These are phyloP conservation scores for Malurus elegans DNA, from an alignment of 2,113 vertebrate species.

Conservation along the genomic window DNA sequence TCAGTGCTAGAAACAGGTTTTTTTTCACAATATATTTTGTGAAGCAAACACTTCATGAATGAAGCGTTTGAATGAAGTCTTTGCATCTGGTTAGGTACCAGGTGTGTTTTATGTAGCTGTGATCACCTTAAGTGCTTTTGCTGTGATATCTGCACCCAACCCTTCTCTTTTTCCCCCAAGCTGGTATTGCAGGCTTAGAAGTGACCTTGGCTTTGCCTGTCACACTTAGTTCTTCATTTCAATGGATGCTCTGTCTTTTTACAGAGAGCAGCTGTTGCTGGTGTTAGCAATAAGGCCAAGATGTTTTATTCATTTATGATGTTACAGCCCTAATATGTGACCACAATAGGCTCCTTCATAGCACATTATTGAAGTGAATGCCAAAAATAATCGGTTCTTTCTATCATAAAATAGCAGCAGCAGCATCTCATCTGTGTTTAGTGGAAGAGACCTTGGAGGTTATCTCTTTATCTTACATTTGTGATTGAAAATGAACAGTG, in stretches of 20 bases:
- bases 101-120: background rate
- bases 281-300: background rate
- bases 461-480: background rate
- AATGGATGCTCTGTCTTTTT: constrained; percentile 11
- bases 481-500: background rate
- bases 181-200: background rate
- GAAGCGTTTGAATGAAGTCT: background rate
- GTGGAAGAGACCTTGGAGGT: background rate
- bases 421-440: background rate
- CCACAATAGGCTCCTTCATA: background rate
- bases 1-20: background rate
- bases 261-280: constrained; percentile 13
- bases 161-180: background rate
- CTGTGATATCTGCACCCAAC: background rate
- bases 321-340: background rate
- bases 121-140: background rate
- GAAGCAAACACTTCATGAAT: background rate
- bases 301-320: constrained; percentile 50
- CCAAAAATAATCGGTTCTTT: background rate
- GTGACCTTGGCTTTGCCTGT: background rate
- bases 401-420: background rate
- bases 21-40: background rate
- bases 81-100: background rate
- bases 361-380: background rate
- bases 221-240: background rate